Conservation (phyloP, 2,888 invertebrate genomes). For the Ceraclea dissimilis region DNA sequence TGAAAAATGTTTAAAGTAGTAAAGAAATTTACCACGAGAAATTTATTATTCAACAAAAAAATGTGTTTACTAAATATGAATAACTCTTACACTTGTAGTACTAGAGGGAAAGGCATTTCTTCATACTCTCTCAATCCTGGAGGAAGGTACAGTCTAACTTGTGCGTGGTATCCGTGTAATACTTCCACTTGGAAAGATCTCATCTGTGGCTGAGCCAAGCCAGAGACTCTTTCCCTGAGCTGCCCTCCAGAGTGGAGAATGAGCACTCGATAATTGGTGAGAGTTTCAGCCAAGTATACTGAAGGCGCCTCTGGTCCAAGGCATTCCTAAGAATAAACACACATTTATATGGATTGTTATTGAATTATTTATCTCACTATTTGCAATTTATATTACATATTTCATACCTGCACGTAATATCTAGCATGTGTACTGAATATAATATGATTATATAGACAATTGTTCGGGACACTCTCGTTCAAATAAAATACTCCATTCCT, state of each 20-base stretch:
- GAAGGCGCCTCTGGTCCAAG: conserved; percentile 69
- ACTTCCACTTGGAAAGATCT: conserved; percentile 62
- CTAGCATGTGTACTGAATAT: conserved; percentile 57
- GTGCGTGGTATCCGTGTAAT: conserved; percentile 58
- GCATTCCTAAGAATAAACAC: conserved; percentile 59
- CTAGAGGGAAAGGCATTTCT: conserved; percentile 70
- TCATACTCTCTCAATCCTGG: conserved; percentile 78
- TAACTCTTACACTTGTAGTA: conserved; percentile 72
- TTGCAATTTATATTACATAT: background rate
- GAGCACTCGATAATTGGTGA: conserved; percentile 51
- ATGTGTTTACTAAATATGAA: no score
- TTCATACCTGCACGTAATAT: conserved; percentile 49
- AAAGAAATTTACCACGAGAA: background rate
- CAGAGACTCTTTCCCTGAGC: conserved; percentile 54
- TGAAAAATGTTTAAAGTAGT: conserved; percentile 32
- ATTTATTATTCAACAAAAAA: no score
- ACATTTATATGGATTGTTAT: background rate
- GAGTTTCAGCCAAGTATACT: conserved; percentile 54
- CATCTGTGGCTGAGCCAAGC: conserved; percentile 67
- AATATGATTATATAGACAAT: conserved; percentile 58
- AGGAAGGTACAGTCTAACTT: conserved; percentile 73
- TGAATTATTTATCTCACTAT: background rate
- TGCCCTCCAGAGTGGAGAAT: conserved; percentile 63
- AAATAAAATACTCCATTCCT: conserved; percentile 30
- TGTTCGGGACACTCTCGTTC: conserved; percentile 47